These are phyloP conservation scores for Drosophila setosimentum DNA, from an alignment of 2,888 invertebrate genomes.

Conservation along the genomic window DNA sequence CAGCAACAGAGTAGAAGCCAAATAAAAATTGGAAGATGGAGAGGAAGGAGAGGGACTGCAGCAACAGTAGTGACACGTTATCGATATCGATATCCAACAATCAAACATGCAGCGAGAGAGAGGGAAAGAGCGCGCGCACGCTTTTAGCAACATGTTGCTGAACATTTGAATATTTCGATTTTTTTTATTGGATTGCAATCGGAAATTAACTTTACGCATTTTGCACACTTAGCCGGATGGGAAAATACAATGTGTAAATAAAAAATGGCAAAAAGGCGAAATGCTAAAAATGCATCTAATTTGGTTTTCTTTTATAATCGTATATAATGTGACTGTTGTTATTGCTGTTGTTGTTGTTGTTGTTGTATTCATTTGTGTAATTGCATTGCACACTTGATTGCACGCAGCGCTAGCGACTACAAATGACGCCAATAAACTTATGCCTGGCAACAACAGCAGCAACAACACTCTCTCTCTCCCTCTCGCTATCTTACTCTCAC, in stretches of 20 bases:
- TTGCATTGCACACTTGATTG: conserved; percentile 80
- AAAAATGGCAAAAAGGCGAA: conserved; percentile 13
- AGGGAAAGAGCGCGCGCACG: background rate
- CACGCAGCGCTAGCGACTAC: conserved; percentile 40
- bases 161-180: conserved; percentile 35
- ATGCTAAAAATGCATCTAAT: conserved; percentile 19
- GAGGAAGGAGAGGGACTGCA: conserved; percentile 2
- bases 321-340: conserved; percentile 24
- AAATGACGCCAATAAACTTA: conserved; percentile 75
- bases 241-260: conserved; percentile 12
- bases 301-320: conserved; percentile 24
- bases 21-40: conserved; percentile 9
- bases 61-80: conserved; percentile 4
- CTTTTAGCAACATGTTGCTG: conserved; percentile 64
- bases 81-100: conserved; percentile 11
- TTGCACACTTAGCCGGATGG: conserved; percentile 30
- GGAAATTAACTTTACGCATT: conserved; percentile 64
- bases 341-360: conserved; percentile 32
- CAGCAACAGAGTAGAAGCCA: conserved; percentile 3
- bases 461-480: conserved; percentile 12
- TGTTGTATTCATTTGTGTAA: conserved; percentile 71
- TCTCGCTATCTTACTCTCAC: conserved; percentile 21
- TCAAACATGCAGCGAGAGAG: background rate
- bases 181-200: conserved; percentile 41
- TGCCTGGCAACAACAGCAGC: conserved; percentile 32